phyloP scores from a whole-genome alignment of 2,113 vertebrate genomes.

The Isurus oxyrinchus region DNA sequence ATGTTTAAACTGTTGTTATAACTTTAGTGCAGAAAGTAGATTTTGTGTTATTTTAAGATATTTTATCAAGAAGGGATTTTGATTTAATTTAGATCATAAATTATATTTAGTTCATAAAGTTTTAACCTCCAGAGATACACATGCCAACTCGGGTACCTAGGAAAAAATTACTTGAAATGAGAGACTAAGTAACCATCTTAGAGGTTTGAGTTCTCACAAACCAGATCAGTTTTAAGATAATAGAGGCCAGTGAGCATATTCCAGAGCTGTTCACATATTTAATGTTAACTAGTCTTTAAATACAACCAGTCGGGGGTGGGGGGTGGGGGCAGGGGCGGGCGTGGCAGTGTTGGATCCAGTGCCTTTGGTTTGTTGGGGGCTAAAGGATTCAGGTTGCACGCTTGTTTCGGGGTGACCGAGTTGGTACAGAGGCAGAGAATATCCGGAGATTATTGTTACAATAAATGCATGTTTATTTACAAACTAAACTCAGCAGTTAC shows the following conservation, averaged over 20 bases:
- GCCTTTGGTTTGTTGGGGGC: too few species aligned
- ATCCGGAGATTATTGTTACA: too few species aligned
- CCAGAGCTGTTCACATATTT: background rate
- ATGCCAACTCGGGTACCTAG: background rate
- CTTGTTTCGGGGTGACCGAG: too few species aligned
- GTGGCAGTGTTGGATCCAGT: too few species aligned
- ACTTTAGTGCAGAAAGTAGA: background rate
- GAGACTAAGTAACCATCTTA: background rate
- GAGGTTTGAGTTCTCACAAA: background rate
- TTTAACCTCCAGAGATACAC: background rate
- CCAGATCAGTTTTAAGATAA: background rate
- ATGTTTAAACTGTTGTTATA: background rate
- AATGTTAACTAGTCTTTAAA: background rate
- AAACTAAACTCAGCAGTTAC: too few species aligned
- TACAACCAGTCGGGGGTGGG: background rate
- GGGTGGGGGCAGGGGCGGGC: too few species aligned
- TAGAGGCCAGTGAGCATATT: background rate
- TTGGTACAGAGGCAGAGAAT: too few species aligned
- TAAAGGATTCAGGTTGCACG: too few species aligned
- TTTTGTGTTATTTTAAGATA: background rate
- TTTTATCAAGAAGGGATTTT: background rate
- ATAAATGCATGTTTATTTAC: too few species aligned
- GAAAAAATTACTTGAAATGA: background rate
- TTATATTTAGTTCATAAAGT: background rate
- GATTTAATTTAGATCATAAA: background rate